Evolutionary conservation across 2,888 invertebrate genomes (phyloP).

Genomic region (Clivina fossor): DNA sequence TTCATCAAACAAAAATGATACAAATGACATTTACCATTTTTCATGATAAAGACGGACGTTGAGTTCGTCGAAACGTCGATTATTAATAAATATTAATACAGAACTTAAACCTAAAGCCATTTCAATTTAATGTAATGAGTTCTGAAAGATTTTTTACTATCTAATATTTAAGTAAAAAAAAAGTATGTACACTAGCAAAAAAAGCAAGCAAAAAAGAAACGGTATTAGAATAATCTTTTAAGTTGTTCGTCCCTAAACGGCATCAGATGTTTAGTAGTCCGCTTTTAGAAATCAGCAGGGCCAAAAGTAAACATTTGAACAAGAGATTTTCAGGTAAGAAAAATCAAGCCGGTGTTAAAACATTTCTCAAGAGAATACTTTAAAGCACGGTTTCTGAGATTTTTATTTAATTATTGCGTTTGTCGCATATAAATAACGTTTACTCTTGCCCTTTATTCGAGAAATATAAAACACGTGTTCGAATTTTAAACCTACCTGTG

Average conservation of each 20-base stretch:
- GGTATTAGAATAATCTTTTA: background rate
- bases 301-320: slow-evolving; percentile 3
- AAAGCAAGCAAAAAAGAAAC: background rate
- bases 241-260: background rate
- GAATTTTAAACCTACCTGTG: too few species aligned
- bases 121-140: too few species aligned
- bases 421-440: too few species aligned
- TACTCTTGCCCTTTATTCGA: too few species aligned
- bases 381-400: background rate
- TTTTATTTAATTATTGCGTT: slow-evolving; percentile 5
- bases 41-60: too few species aligned
- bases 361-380: slow-evolving; percentile 1
- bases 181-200: background rate
- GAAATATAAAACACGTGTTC: too few species aligned
- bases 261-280: background rate
- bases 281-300: slow-evolving; percentile 8
- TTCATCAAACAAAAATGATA: background rate
- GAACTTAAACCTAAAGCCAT: too few species aligned
- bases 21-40: too few species aligned
- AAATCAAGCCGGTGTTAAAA: slow-evolving; percentile 11
- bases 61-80: too few species aligned
- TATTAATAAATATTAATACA: too few species aligned
- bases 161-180: background rate
- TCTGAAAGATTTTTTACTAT: too few species aligned
- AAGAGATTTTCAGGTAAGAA: slow-evolving; percentile 14